Evolutionary conservation across 1,140 invertebrate species (phyloP).

Genomic region (Cydia fagiglandana): DNA sequence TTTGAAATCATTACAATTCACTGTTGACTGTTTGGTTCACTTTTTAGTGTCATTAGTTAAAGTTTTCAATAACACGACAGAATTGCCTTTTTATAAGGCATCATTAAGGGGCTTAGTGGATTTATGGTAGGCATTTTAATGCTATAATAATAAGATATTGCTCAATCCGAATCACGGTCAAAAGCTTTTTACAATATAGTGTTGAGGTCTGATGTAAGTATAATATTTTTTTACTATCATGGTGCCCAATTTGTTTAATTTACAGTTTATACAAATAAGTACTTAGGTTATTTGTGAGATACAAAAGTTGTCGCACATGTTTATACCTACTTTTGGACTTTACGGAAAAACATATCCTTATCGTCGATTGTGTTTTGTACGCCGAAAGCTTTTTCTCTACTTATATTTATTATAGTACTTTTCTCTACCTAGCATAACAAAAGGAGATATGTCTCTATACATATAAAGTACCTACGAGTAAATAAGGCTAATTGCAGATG

Average conservation of each 20-base stretch:
- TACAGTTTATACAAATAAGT: not conserved
- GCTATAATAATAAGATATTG: slow-evolving; percentile 27
- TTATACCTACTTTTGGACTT: too few species aligned
- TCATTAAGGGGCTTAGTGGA: slow-evolving; percentile 25
- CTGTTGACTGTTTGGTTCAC: not conserved
- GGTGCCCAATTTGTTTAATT: not conserved
- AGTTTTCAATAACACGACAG: slow-evolving; percentile 20
- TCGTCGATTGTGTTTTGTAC: too few species aligned
- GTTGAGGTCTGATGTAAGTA: slow-evolving; percentile 8
- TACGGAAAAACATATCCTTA: too few species aligned
- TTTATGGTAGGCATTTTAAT: slow-evolving; percentile 22
- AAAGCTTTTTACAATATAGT: slow-evolving; percentile 14
- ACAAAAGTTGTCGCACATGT: too few species aligned
- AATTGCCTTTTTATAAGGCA: slow-evolving; percentile 16
- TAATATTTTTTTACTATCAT: not conserved
- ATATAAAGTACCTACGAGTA: too few species aligned
- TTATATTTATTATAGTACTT: too few species aligned
- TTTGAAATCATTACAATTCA: not conserved
- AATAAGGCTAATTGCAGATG: too few species aligned
- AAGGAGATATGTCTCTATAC: too few species aligned
- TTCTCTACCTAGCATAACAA: too few species aligned
- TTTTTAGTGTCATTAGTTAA: slow-evolving; percentile 9
- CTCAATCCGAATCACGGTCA: slow-evolving; percentile 21
- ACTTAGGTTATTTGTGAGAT: not conserved
- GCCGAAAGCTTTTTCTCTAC: too few species aligned